Percentiles rank a stretch among this genome's conserved stretches.
phyloP scores from a whole-genome alignment of 2,888 invertebrate species.

The Linhomoeus sp. region DNA sequence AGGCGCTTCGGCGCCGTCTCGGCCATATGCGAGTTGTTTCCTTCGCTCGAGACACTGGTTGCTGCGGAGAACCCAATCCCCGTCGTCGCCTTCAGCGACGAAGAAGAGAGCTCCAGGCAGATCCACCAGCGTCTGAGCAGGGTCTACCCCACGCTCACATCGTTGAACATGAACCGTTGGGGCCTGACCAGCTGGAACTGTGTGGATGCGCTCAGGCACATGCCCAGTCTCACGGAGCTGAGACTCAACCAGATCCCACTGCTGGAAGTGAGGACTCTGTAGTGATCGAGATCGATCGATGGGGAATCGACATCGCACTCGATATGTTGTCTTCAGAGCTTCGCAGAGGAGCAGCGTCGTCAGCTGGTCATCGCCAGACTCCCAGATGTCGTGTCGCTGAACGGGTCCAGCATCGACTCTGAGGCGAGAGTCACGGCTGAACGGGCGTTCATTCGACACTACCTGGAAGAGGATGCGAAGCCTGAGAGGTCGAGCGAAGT shows the following conservation, averaged over 20 bases:
- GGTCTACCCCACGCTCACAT: too few species aligned
- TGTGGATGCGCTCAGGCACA: constrained; percentile 59
- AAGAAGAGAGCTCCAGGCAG: too few species aligned
- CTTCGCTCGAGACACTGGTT: constrained; percentile 59
- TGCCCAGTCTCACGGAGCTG: constrained; percentile 59
- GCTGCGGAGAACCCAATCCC: constrained; percentile 31
- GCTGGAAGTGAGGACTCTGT: constrained; percentile 22
- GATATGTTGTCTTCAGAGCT: neutral
- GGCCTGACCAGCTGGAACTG: constrained; percentile 60
- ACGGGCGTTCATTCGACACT: constrained; percentile 26
- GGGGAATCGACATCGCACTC: neutral
- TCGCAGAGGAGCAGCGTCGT: constrained; percentile 16
- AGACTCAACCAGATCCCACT: constrained; percentile 52
- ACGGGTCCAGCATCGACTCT: constrained; percentile 21
- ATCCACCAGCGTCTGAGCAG: too few species aligned
- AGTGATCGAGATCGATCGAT: too few species aligned
- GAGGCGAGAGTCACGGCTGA: constrained; percentile 27
- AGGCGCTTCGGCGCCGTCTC: constrained; percentile 60
- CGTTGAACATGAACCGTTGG: constrained; percentile 5
- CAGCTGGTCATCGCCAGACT: constrained; percentile 23
- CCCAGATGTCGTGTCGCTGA: constrained; percentile 23
- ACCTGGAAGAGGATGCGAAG: constrained; percentile 13
- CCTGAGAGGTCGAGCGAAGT: constrained; percentile 16
- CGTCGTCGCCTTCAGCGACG: constrained; percentile 5
- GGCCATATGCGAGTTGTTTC: constrained; percentile 63